Conservation (phyloP, 2,888 invertebrate genomes). For the Parnassius glacialis region DNA sequence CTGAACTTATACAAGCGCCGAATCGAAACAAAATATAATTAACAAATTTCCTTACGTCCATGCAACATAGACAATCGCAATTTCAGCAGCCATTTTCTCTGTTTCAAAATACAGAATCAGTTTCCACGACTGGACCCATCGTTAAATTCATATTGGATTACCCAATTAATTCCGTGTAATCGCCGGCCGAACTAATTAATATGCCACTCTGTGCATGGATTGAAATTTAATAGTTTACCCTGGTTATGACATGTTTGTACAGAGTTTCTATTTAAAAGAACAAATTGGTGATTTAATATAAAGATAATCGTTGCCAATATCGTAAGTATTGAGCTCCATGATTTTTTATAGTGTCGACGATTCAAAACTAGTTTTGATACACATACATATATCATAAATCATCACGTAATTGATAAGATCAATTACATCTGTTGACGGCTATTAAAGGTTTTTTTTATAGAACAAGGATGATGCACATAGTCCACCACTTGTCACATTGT, state of each 20-base stretch:
- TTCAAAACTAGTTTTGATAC: too few species aligned
- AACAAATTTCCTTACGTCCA: constrained; percentile 14
- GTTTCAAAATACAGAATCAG: constrained; percentile 34
- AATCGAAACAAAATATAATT: constrained; percentile 6
- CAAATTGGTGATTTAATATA: constrained; percentile 17
- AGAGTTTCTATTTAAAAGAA: constrained; percentile 13
- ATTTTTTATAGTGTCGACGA: too few species aligned
- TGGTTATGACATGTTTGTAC: constrained; percentile 38
- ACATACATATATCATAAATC: too few species aligned
- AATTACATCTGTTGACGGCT: too few species aligned
- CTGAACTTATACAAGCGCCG: not conserved
- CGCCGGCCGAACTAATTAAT: constrained; percentile 65
- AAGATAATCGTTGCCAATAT: not conserved
- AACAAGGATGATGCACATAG: too few species aligned
- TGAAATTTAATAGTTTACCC: constrained; percentile 65
- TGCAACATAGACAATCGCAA: constrained; percentile 31
- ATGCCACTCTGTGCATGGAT: constrained; percentile 54
- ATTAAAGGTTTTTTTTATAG: too few species aligned
- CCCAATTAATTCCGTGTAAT: constrained; percentile 71
- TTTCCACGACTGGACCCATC: constrained; percentile 33
- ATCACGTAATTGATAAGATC: too few species aligned
- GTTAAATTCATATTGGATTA: constrained; percentile 71
- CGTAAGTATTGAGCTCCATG: not conserved
- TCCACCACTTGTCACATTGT: too few species aligned
- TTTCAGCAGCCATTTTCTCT: constrained; percentile 30